These are phyloP conservation scores for Corythaixoides concolor DNA, from an alignment of 2,113 vertebrate species.

Conservation along the genomic window DNA sequence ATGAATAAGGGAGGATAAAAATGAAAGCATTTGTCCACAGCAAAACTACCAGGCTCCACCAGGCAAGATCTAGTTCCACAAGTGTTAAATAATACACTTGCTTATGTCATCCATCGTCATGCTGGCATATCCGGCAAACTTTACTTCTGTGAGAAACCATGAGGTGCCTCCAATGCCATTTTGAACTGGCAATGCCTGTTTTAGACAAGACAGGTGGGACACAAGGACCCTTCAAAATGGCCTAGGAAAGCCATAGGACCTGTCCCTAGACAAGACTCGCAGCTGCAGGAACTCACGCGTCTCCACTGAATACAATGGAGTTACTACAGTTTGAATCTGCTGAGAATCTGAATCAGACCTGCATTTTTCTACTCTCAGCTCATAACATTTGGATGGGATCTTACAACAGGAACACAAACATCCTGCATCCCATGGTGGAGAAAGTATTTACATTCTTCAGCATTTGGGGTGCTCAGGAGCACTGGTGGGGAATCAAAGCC, in stretches of 20 bases:
- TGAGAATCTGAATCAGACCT: not conserved
- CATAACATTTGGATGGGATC: not conserved
- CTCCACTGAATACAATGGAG: not conserved
- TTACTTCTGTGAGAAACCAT: not conserved
- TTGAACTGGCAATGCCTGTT: not conserved
- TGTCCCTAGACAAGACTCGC: fast-evolving
- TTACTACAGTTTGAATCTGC: not conserved
- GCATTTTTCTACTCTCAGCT: not conserved
- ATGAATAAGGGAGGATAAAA: not conserved
- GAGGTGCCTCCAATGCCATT: not conserved
- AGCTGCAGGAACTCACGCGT: fast-evolving
- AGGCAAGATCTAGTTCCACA: not conserved
- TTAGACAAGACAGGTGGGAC: not conserved
- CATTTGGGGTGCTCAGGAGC: not conserved
- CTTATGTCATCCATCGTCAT: not conserved
- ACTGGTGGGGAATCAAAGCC: not conserved
- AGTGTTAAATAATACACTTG: not conserved
- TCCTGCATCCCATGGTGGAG: not conserved
- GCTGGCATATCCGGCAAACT: not conserved
- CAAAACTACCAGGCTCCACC: not conserved
- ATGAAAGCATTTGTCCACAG: not conserved
- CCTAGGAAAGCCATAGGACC: not conserved
- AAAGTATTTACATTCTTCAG: not conserved
- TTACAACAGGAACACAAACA: not conserved
- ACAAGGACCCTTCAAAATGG: not conserved